Evolutionary conservation across 2,113 vertebrate genomes (phyloP), one percentile per base, ranked within the genome.

Genomic region (Corapipo altera): DNA sequence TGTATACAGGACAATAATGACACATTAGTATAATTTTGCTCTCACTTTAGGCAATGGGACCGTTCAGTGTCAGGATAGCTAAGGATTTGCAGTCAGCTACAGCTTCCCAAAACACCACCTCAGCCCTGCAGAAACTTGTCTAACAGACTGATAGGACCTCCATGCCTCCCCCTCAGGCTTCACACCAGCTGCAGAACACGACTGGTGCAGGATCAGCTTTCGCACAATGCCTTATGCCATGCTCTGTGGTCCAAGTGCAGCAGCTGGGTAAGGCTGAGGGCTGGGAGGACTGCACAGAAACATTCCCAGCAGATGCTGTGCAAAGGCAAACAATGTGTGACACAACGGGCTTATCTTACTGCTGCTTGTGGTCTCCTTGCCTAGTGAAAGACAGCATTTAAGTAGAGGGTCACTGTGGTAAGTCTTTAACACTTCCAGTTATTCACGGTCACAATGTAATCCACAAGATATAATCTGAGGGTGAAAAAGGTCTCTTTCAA

Each of bases 261-360:
- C 26, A 44, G 33, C 26, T 54, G 20, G 26, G 18, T n/a, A 7
- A 54, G 46, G 54, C 52, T 86, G 71, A 12, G 39, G 39, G 39
- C 49, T 41, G 30, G 6, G 39, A 41, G 22, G 28, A 32, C 65
- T 67, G 70, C 61, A 52, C 48, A 37, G 39, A 44, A 54, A 67
- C 5, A 2, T 22, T 21, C 14, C 14, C 0, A 1, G 69, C 35
- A 73, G 48, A n/a, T 6, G 39, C 54, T 14, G 8, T 18, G 55
- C 52, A 46, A 49, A 39, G 71, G 57, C 66, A 43, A 37, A 57
- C 44, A 30, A 24, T 0, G 1, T 15, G 9, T 11, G 64, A 59
- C 41, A 66, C 37, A 61, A 27, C 46, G 72, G 43, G 15, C 43
- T 43, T 48, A 27, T 72, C 18, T 64, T 12, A 59, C 43, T 78